A percentile compares a stretch with the other conserved stretches of the same genome.
These are phyloP conservation scores for Euzetes globulus DNA, from an alignment of 2,888 invertebrate species.

Conservation along the genomic window DNA sequence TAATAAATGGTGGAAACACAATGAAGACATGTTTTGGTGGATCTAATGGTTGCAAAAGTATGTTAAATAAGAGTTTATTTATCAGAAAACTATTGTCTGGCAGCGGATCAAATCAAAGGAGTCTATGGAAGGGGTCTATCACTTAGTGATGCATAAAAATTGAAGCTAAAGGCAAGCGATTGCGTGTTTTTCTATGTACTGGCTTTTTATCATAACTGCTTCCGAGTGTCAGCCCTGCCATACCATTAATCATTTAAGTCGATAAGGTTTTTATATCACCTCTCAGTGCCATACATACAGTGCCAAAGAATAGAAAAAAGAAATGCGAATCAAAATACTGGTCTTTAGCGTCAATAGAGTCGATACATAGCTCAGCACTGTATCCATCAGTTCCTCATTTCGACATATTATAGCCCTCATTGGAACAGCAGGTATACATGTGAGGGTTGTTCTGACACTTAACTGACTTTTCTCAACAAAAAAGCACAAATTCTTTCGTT, in stretches of 20 bases:
- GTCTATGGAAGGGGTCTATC: background rate
- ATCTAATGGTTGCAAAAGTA: slow-evolving; percentile 24
- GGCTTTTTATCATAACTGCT: slow-evolving; percentile 21
- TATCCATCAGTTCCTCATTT: background rate
- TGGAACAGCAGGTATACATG: slow-evolving; percentile 1
- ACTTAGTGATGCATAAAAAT: slow-evolving; percentile 1
- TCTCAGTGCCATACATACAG: slow-evolving; percentile 3
- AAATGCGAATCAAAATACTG: background rate
- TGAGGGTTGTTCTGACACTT: background rate
- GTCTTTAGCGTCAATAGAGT: too few relatives aligned
- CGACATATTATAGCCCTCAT: background rate
- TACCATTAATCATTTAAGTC: slow-evolving; percentile 20
- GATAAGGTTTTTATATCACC: slow-evolving; percentile 23
- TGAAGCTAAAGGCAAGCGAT: background rate
- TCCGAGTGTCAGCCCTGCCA: slow-evolving; percentile 21
- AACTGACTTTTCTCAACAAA: background rate
- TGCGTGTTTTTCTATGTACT: slow-evolving; percentile 10
- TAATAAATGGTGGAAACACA: slow-evolving; percentile 35
- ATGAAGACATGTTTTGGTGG: slow-evolving; percentile 30
- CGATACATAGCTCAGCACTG: background rate
- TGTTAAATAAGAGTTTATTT: slow-evolving; percentile 22
- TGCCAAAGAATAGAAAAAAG: background rate
- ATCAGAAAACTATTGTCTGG: slow-evolving; percentile 16
- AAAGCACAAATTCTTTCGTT: background rate
- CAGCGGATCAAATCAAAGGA: background rate